Conservation (phyloP, 2,888 invertebrate genomes). For the Chloroclysta siterata region DNA sequence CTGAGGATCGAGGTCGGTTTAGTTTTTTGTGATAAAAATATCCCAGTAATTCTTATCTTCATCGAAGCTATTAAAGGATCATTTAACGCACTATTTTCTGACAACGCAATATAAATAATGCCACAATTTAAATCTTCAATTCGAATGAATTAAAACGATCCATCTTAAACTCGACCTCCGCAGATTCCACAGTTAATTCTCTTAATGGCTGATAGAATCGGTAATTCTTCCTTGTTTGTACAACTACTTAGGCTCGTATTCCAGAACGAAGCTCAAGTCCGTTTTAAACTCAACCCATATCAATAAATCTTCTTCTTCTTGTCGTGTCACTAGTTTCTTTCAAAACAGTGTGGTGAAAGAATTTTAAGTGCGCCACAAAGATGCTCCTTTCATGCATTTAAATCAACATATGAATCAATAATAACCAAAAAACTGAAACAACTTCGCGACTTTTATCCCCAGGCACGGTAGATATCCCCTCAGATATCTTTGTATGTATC, state of each 20-base stretch:
- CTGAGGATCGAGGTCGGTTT: too few species aligned
- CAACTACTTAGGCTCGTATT: neutral
- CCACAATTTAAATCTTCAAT: slow-evolving; percentile 21
- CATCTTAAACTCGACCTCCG: slow-evolving; percentile 26
- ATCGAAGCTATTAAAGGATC: slow-evolving; percentile 10
- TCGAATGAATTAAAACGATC: slow-evolving; percentile 19
- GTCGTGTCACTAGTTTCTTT: too few species aligned
- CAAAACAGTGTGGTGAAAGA: too few species aligned
- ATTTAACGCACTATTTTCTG: slow-evolving; percentile 17
- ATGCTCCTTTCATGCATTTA: too few species aligned
- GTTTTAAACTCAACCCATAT: neutral
- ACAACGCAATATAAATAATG: slow-evolving; percentile 24
- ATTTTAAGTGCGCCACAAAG: too few species aligned
- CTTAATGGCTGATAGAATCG: slow-evolving; percentile 12
- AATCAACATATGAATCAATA: too few species aligned
- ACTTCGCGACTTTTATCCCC: too few species aligned
- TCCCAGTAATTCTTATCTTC: neutral
- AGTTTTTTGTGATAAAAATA: neutral
- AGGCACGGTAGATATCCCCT: too few species aligned
- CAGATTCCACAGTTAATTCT: slow-evolving; percentile 25
- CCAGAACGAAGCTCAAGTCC: neutral
- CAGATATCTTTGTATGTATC: too few species aligned
- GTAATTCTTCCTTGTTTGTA: slow-evolving; percentile 12
- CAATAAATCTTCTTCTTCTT: too few species aligned
- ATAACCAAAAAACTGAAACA: too few species aligned